Percentiles rank a stretch among this genome's conserved stretches.
Evolutionary conservation across 2,113 vertebrate genomes (phyloP).

Genomic region (Carassius auratus): DNA sequence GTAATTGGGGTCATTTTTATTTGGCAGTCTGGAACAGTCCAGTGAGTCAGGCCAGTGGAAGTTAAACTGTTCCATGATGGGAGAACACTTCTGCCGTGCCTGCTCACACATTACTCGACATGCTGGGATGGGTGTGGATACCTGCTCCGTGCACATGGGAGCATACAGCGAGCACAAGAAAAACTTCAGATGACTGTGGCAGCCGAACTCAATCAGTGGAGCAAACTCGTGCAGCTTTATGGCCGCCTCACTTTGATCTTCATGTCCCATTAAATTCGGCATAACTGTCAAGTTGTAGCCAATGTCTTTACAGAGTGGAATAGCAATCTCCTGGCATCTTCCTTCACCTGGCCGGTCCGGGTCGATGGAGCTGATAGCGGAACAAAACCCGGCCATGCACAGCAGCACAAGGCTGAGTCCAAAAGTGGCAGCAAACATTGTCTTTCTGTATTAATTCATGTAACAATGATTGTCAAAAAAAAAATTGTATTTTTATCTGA

Average conservation of each 20-base stretch:
- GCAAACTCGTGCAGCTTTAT: constrained; percentile 91
- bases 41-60: constrained; percentile 94
- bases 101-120: constrained; percentile 97
- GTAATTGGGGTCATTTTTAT: constrained; percentile 94
- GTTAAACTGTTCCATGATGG: constrained; percentile 93
- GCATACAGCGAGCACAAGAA: constrained; percentile 96
- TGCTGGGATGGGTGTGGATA: constrained; percentile 94
- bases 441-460: constrained; percentile 49
- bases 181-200: constrained; percentile 91
- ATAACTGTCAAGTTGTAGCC: constrained; percentile 97
- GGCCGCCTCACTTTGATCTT: constrained; percentile 86
- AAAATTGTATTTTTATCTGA: not conserved
- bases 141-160: constrained; percentile 98
- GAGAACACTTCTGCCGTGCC: constrained; percentile 90
- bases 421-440: constrained; percentile 65
- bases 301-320: constrained; percentile 95
- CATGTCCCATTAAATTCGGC: constrained; percentile 91
- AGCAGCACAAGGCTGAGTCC: constrained; percentile 56
- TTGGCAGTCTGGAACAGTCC: constrained; percentile 91
- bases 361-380: constrained; percentile 90
- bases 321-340: constrained; percentile 89
- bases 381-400: constrained; percentile 63
- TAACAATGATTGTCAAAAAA: constrained; percentile 21
- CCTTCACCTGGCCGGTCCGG: constrained; percentile 87
- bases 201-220: constrained; percentile 87